Conservation (phyloP, 2,797 vertebrate species). For the Enteromius viviparus region DNA sequence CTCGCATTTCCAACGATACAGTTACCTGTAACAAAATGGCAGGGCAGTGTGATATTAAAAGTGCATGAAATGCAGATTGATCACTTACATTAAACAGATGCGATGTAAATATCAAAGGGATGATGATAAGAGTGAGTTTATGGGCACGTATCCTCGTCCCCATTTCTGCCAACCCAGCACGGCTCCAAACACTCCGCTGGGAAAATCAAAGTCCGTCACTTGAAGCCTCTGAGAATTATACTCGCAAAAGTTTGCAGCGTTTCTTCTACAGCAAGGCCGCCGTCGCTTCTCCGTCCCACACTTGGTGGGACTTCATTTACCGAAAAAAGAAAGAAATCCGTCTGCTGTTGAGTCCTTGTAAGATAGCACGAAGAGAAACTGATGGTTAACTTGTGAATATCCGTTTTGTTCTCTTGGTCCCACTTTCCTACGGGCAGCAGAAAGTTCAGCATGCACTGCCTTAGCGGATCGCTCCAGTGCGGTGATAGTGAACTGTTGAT, state of each 20-base stretch:
- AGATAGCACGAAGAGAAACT: conserved; percentile 24
- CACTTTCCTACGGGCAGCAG: conserved; percentile 57
- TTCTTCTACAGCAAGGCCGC: conserved; percentile 62
- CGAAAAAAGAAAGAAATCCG: conserved; percentile 64
- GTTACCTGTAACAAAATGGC: conserved; percentile 4
- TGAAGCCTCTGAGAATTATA: conserved; percentile 60
- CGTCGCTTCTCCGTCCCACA: conserved; percentile 65
- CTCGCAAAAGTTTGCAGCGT: conserved; percentile 60
- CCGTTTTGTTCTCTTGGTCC: conserved; percentile 48
- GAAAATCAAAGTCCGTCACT: conserved; percentile 69
- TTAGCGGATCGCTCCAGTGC: conserved; percentile 69
- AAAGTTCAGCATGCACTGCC: conserved; percentile 64
- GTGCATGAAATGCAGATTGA: not conserved
- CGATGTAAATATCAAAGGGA: conserved; percentile 71
- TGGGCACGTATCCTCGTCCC: conserved; percentile 68
- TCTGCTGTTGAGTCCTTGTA: not conserved
- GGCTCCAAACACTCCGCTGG: conserved; percentile 68
- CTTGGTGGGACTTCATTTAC: conserved; percentile 73
- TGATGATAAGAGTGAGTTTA: conserved; percentile 71
- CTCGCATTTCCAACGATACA: not conserved
- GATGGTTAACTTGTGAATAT: conserved; percentile 40
- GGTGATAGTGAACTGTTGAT: conserved; percentile 41
- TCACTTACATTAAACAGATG: conserved; percentile 77
- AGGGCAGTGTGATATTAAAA: not conserved
- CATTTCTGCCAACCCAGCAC: conserved; percentile 74